Conservation (phyloP, 2,797 vertebrate species). For the Catharus ustulatus region DNA sequence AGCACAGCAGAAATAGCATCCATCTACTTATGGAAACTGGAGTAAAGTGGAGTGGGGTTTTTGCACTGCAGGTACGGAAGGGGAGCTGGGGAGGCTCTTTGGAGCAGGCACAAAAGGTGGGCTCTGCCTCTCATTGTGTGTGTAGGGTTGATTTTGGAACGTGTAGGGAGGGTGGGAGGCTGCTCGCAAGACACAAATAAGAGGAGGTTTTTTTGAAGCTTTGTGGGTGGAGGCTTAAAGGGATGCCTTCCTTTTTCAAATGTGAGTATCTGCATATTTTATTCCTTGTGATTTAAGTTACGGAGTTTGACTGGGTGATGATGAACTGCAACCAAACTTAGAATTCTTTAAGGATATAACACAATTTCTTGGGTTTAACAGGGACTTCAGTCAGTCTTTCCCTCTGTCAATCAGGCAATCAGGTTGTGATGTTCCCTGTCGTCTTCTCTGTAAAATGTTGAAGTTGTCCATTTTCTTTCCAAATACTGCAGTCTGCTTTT, state of each 20-base stretch:
- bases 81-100: not conserved
- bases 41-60: not conserved
- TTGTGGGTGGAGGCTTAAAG: slow-evolving; percentile 43
- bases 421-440: not conserved
- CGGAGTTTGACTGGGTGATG: not conserved
- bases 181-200: slow-evolving; percentile 23
- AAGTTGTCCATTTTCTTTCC: slow-evolving; percentile 23
- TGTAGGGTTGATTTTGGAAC: not conserved
- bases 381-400: not conserved
- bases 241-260: slow-evolving; percentile 30
- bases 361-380: not conserved
- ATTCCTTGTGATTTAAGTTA: slow-evolving; percentile 3
- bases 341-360: not conserved
- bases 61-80: not conserved
- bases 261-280: not conserved
- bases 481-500: slow-evolving; percentile 50
- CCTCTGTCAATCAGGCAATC: not conserved
- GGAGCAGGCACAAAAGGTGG: not conserved
- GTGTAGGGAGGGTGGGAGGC: slow-evolving; percentile 23
- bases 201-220: slow-evolving; percentile 41
- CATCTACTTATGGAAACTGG: slow-evolving; percentile 27
- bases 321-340: not conserved
- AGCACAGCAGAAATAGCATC: slow-evolving; percentile 51
- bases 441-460: not conserved
- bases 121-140: not conserved